These are phyloP conservation scores for Galagoides demidoff DNA, from an alignment of 2,797 vertebrate genomes.

Conservation along the genomic window DNA sequence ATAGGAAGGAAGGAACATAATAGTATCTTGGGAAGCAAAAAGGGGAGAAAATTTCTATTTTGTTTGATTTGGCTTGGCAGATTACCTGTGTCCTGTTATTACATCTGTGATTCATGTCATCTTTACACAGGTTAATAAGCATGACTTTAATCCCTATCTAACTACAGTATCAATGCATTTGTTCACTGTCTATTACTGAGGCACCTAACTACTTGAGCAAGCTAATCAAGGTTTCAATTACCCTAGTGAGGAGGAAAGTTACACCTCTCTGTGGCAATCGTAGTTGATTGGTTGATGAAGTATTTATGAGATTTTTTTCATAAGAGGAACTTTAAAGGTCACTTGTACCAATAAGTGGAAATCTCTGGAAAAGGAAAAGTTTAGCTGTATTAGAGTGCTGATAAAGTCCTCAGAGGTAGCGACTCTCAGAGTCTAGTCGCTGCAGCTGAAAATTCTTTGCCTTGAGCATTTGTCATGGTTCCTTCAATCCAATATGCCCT, in stretches of 20 bases:
- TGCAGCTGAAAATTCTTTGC: conserved; percentile 56
- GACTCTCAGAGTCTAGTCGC: conserved; percentile 17
- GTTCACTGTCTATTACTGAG: conserved; percentile 57
- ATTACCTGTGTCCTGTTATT: neutral
- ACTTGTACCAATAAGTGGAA: conserved; percentile 69
- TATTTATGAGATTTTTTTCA: conserved; percentile 72
- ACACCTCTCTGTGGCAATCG: conserved; percentile 52
- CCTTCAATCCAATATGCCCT: conserved; percentile 62
- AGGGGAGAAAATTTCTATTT: neutral
- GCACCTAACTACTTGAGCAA: conserved; percentile 61
- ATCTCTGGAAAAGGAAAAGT: conserved; percentile 67
- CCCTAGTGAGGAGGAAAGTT: conserved; percentile 58
- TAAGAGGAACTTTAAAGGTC: conserved; percentile 71
- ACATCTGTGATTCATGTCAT: conserved; percentile 31
- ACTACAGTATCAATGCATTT: conserved; percentile 52
- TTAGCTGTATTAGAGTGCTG: conserved; percentile 34
- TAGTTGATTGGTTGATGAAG: conserved; percentile 74
- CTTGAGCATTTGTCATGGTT: conserved; percentile 53
- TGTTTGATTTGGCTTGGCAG: conserved; percentile 28
- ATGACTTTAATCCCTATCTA: conserved; percentile 29
- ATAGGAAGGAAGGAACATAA: neutral
- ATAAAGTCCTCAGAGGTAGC: conserved; percentile 42
- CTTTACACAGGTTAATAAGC: conserved; percentile 64
- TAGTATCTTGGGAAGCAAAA: neutral
- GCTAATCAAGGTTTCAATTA: conserved; percentile 77